phyloP scores from a whole-genome alignment of 2,113 vertebrate species.

The Pangasianodon gigas region DNA sequence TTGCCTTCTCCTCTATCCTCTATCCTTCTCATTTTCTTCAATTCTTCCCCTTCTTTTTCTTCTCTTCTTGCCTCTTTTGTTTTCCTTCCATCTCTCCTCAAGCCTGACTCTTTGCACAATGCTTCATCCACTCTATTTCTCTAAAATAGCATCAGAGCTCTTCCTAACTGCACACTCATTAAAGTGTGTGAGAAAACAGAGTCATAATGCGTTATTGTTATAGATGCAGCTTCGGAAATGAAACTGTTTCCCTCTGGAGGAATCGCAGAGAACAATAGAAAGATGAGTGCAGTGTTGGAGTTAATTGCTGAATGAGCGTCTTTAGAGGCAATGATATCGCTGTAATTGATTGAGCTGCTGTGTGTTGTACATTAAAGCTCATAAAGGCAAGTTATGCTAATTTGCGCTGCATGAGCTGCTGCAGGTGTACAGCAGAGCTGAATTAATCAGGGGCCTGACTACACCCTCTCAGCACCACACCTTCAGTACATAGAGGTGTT shows the following conservation, averaged over 20 bases:
- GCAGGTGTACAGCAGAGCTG: background rate
- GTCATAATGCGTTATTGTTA: background rate
- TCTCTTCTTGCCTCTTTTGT: background rate
- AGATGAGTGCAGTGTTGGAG: constrained; percentile 13
- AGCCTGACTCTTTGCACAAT: background rate
- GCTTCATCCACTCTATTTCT: background rate
- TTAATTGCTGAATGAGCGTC: background rate
- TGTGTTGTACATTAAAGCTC: constrained; percentile 7
- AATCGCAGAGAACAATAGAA: constrained; percentile 2
- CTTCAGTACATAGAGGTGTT: background rate
- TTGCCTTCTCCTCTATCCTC: background rate
- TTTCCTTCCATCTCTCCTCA: background rate
- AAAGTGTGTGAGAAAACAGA: background rate
- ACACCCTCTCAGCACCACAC: background rate
- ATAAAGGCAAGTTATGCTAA: constrained; percentile 1
- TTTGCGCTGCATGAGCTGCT: background rate
- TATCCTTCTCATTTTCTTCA: background rate
- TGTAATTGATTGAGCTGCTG: constrained; percentile 16
- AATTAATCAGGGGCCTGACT: background rate
- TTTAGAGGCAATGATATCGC: background rate
- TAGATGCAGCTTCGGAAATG: background rate
- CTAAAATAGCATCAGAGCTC: background rate
- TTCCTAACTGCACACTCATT: background rate
- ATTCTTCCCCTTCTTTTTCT: too few species aligned
- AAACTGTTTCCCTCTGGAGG: background rate